Conservation (phyloP, 2,888 invertebrate genomes). For the Stenotaenia linearis region DNA sequence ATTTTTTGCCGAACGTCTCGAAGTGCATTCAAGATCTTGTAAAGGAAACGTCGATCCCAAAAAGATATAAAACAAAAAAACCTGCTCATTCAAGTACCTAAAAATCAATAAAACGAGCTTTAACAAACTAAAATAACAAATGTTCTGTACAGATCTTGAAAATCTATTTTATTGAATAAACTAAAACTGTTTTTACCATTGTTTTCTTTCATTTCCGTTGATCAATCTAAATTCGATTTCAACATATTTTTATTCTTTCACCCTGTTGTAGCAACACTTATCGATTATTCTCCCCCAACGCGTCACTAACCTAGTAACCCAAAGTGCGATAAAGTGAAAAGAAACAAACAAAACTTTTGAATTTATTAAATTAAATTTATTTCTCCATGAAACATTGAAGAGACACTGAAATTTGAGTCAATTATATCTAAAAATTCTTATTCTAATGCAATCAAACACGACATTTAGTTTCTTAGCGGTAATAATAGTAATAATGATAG, state of each 20-base stretch:
- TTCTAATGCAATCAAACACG: background rate
- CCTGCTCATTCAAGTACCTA: background rate
- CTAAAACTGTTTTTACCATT: no score
- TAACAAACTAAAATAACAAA: background rate
- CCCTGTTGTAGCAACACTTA: background rate
- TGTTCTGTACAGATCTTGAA: background rate
- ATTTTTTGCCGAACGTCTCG: conserved; percentile 61
- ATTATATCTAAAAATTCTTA: background rate
- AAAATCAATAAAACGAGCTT: background rate
- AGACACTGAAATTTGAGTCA: background rate
- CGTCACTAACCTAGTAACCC: background rate
- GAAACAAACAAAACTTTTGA: no score
- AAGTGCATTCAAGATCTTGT: conserved; percentile 59
- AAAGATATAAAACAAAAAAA: background rate
- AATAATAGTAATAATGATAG: background rate
- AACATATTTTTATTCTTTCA: background rate
- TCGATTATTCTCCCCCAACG: no score
- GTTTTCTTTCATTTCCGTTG: no score
- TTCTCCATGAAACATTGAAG: background rate
- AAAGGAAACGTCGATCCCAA: background rate
- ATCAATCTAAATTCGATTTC: no score
- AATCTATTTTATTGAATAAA: background rate
- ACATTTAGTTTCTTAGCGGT: background rate
- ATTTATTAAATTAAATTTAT: background rate
- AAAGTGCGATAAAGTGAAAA: background rate